phyloP scores from a whole-genome alignment of 2,888 invertebrate species.

The Dryobotodes eremita region DNA sequence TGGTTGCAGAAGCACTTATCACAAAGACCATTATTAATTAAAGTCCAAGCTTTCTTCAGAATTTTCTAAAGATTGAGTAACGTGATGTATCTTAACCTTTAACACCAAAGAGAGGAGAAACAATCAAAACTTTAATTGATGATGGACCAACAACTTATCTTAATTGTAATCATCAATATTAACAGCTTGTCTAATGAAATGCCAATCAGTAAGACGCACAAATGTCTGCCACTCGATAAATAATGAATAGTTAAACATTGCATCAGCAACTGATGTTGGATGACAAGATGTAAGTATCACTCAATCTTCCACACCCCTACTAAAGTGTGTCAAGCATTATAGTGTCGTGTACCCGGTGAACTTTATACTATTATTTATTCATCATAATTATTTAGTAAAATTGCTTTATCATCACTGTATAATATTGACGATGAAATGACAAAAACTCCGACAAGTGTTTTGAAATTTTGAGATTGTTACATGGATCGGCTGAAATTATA shows the following conservation, averaged over 20 bases:
- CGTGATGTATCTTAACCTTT: not conserved
- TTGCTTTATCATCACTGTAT: conserved; percentile 12
- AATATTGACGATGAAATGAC: not conserved
- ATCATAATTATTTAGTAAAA: not conserved
- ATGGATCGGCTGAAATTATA: no score
- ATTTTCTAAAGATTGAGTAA: conserved; percentile 16
- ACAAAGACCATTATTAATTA: not conserved
- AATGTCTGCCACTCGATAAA: conserved; percentile 22
- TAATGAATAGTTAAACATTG: conserved; percentile 43
- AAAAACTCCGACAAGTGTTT: not conserved
- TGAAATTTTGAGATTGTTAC: not conserved
- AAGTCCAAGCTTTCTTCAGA: not conserved
- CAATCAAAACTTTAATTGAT: conserved; percentile 22
- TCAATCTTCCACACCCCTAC: conserved; percentile 19
- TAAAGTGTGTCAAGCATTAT: conserved; percentile 42
- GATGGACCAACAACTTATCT: conserved; percentile 35
- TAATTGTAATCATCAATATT: conserved; percentile 29
- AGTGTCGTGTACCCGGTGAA: conserved; percentile 30
- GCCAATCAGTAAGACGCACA: conserved; percentile 29
- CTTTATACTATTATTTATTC: conserved; percentile 8
- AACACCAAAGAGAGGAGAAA: conserved; percentile 12
- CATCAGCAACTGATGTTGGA: conserved; percentile 11
- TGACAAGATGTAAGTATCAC: conserved; percentile 22
- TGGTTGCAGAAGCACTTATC: not conserved
- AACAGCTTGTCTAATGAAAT: conserved; percentile 27